Evolutionary conservation across 2,888 invertebrate species (phyloP).

Genomic region (Lagria hirta): DNA sequence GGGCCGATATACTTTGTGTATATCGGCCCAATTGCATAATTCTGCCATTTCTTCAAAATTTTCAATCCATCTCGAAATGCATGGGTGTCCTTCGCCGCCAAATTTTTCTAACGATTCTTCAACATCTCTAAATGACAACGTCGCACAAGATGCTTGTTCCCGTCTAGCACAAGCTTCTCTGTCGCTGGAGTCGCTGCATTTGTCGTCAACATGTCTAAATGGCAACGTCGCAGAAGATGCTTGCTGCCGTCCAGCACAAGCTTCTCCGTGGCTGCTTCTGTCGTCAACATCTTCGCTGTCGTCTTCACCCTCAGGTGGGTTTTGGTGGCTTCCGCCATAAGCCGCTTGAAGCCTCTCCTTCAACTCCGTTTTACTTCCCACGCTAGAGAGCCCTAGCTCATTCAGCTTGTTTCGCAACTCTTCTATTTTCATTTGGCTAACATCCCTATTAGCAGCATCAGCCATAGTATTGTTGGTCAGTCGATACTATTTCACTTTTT

Average conservation of each 20-base stretch:
- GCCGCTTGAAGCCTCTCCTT: background rate
- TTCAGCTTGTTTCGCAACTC: background rate
- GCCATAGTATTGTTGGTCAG: background rate
- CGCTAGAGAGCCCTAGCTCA: too few relatives aligned
- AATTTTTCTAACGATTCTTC: background rate
- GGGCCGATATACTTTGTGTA: too few relatives aligned
- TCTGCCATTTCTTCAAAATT: background rate
- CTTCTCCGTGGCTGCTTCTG: background rate
- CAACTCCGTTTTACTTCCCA: too few relatives aligned
- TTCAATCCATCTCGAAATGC: background rate
- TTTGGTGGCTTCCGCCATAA: background rate
- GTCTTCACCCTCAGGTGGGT: background rate
- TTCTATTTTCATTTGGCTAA: background rate
- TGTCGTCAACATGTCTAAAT: background rate
- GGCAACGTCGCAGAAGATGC: too few relatives aligned
- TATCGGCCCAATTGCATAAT: background rate
- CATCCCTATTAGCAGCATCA: background rate
- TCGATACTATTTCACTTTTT: background rate
- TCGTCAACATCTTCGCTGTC: background rate
- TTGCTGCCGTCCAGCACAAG: background rate
- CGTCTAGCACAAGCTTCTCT: background rate
- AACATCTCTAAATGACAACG: background rate
- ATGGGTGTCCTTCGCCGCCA: background rate
- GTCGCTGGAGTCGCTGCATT: background rate
- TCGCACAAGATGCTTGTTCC: too few relatives aligned